These are phyloP conservation scores for Aphelocoma californica DNA, from an alignment of 2,797 vertebrate species.

Conservation along the genomic window DNA sequence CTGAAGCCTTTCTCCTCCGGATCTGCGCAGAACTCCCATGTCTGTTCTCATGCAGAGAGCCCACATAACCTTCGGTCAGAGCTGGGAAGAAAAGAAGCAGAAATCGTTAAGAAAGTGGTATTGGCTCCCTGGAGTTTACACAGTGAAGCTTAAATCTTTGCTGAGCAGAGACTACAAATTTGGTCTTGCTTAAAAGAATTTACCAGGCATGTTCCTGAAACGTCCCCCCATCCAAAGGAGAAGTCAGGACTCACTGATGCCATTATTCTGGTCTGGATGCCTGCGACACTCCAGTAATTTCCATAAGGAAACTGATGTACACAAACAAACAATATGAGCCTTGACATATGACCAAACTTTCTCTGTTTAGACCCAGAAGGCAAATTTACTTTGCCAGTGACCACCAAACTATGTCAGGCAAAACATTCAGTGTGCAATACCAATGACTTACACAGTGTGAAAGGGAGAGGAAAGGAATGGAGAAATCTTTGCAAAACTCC, in stretches of 20 bases:
- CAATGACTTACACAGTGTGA: neutral
- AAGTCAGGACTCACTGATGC: neutral
- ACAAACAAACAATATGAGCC: neutral
- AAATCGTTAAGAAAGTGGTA: neutral
- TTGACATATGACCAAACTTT: neutral
- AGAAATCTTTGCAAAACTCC: neutral
- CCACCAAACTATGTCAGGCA: neutral
- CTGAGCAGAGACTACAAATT: neutral
- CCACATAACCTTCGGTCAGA: constrained; percentile 84
- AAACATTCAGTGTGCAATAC: neutral
- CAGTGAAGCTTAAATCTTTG: neutral
- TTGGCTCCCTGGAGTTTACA: neutral
- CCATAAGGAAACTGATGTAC: neutral
- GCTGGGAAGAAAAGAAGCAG: constrained; percentile 71
- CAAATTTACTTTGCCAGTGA: neutral
- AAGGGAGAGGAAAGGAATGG: neutral
- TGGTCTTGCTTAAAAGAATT: neutral
- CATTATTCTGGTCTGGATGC: neutral
- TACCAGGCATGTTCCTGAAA: neutral
- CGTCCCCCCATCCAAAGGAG: neutral
- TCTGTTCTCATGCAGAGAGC: constrained; percentile 76
- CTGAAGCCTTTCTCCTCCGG: constrained; percentile 84
- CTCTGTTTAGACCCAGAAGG: neutral
- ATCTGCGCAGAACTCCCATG: constrained; percentile 79
- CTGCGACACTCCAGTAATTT: neutral